These are phyloP conservation scores for Micrastur ruficollis DNA, from an alignment of 2,797 vertebrate species.

Conservation along the genomic window DNA sequence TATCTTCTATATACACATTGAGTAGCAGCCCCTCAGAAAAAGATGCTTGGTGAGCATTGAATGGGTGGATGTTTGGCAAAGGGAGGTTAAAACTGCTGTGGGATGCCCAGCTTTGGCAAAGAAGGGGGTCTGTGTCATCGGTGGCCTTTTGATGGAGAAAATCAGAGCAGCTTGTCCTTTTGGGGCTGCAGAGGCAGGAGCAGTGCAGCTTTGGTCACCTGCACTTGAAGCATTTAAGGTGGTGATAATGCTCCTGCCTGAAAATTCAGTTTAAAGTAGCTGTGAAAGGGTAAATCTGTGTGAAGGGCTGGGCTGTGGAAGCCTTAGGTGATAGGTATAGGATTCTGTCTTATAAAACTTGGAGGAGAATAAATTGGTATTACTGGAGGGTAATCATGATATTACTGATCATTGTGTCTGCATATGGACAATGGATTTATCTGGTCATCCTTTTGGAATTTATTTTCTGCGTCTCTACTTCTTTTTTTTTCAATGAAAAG, in stretches of 20 bases:
- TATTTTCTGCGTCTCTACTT: not conserved
- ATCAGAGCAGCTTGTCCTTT: not conserved
- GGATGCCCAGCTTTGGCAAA: not conserved
- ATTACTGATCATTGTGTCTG: not conserved
- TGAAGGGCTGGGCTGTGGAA: not conserved
- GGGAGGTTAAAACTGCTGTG: not conserved
- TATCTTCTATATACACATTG: not conserved
- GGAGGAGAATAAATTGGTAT: not conserved
- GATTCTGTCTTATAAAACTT: not conserved
- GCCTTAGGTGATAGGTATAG: fast-evolving
- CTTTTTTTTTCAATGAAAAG: not conserved
- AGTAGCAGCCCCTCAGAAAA: not conserved
- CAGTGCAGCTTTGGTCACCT: not conserved
- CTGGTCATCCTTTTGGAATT: not conserved
- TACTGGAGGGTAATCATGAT: not conserved
- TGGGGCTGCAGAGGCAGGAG: not conserved
- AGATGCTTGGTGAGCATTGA: not conserved
- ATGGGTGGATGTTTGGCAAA: not conserved
- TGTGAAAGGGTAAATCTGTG: not conserved
- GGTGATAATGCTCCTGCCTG: not conserved
- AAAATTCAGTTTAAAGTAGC: not conserved
- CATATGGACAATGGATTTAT: not conserved
- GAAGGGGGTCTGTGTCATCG: too few relatives aligned
- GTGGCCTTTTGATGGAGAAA: not conserved
- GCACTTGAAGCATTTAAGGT: not conserved